Conservation (phyloP, 2,797 vertebrate genomes). For the Aselliscus stoliczkanus region DNA sequence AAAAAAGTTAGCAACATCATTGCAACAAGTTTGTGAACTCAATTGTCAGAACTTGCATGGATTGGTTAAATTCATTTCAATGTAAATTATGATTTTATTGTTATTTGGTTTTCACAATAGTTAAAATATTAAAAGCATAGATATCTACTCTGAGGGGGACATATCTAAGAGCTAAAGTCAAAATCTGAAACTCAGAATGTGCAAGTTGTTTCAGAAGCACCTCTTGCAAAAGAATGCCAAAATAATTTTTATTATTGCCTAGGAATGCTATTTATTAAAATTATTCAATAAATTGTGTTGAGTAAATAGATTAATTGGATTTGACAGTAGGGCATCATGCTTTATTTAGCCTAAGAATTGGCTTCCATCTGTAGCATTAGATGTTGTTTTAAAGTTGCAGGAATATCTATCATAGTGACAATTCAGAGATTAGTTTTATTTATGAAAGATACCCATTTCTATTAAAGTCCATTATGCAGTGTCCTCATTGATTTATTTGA, state of each 20-base stretch:
- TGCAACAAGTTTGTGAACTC: no score
- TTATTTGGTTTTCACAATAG: background rate
- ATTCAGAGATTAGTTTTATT: constrained; percentile 31
- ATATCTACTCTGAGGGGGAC: background rate
- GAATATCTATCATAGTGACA: constrained; percentile 35
- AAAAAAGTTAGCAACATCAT: no score
- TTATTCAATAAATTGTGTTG: constrained; percentile 10
- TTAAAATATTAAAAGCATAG: background rate
- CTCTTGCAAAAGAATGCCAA: background rate
- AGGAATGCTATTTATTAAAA: constrained; percentile 19
- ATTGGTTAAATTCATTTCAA: background rate
- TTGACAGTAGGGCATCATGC: constrained; percentile 17
- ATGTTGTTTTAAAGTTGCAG: constrained; percentile 26
- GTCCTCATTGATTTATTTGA: background rate
- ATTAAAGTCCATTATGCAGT: background rate
- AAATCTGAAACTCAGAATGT: background rate
- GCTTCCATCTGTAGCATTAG: background rate
- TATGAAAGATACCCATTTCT: background rate
- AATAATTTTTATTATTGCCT: background rate
- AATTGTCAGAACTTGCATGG: no score
- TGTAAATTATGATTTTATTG: background rate
- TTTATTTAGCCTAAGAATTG: background rate
- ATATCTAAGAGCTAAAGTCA: background rate
- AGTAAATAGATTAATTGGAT: constrained; percentile 46
- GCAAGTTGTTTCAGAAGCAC: background rate